Conservation (phyloP, 2,797 vertebrate species). For the Dromococcyx pavoninus region DNA sequence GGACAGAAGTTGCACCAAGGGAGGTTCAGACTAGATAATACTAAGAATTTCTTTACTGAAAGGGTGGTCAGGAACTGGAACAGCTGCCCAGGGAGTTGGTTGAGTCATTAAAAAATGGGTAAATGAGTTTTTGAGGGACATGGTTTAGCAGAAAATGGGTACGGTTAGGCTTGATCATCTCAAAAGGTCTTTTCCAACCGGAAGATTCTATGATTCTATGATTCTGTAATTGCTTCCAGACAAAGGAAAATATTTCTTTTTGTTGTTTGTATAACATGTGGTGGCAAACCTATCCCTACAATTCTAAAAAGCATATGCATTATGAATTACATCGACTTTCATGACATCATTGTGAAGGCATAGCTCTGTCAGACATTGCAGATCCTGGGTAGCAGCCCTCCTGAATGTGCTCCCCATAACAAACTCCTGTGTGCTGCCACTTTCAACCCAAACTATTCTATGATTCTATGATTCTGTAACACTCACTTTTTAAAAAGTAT, state of each 20-base stretch:
- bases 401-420: neutral
- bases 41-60: too few species aligned
- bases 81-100: too few species aligned
- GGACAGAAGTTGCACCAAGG: too few species aligned
- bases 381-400: neutral
- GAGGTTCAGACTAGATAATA: too few species aligned
- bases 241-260: neutral
- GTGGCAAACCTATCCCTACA: neutral
- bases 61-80: too few species aligned
- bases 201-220: too few species aligned
- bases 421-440: neutral
- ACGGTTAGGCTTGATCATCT: too few species aligned
- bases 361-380: neutral
- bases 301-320: neutral
- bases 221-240: neutral
- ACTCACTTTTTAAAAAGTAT: neutral
- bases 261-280: neutral
- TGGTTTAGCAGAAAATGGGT: too few species aligned
- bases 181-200: too few species aligned
- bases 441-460: neutral
- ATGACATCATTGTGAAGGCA: neutral
- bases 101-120: too few species aligned
- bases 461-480: neutral
- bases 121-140: too few species aligned
- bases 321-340: neutral